Percentiles rank a stretch among this genome's conserved stretches.
Conservation (phyloP, 2,797 vertebrate species). For the Melanotaenia maccullochi region DNA sequence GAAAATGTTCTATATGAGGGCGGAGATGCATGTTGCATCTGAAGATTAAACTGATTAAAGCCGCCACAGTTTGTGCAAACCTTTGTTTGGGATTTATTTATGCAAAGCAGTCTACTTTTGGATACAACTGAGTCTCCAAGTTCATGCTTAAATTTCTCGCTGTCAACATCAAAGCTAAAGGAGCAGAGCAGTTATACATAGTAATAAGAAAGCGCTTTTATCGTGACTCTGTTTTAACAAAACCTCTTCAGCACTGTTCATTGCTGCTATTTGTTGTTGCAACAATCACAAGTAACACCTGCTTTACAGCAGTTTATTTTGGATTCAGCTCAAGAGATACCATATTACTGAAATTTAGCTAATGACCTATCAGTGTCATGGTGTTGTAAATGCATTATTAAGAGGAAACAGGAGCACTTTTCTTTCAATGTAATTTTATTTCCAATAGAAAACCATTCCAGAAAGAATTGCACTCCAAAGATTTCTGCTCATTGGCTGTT, state of each 20-base stretch:
- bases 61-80: constrained; percentile 2
- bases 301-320: neutral
- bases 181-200: neutral
- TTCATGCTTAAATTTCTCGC: constrained; percentile 7
- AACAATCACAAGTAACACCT: constrained; percentile 10
- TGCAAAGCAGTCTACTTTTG: constrained; percentile 8
- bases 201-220: constrained; percentile 2
- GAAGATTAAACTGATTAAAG: constrained; percentile 9
- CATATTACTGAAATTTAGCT: constrained; percentile 6
- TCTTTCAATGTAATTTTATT: constrained; percentile 10
- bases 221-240: neutral
- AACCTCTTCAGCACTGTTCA: constrained; percentile 9
- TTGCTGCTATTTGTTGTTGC: constrained; percentile 13
- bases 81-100: neutral
- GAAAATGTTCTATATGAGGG: constrained; percentile 14
- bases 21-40: constrained; percentile 5
- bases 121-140: neutral
- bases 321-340: neutral
- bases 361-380: constrained; percentile 2
- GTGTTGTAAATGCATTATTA: constrained; percentile 6
- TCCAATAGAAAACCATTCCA: neutral
- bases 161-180: neutral
- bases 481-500: neutral
- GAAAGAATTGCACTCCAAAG: neutral
- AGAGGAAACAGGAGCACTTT: constrained; percentile 29